phyloP scores from a whole-genome alignment of 1,140 invertebrate genomes.

The Pseudomyrmex concolor region DNA sequence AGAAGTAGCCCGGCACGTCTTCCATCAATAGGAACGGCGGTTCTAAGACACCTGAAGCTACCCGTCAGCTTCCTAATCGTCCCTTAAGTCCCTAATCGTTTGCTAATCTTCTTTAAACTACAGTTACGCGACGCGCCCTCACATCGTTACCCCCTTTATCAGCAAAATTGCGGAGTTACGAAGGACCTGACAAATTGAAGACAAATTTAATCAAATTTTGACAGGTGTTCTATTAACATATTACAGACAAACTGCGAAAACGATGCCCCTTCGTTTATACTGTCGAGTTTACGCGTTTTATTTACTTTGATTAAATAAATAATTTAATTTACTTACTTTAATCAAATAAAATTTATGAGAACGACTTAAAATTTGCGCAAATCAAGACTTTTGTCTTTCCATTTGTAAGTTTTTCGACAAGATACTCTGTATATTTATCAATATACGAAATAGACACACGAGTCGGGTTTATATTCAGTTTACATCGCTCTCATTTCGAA shows the following conservation, averaged over 20 bases:
- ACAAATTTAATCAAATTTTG: constrained; percentile 22
- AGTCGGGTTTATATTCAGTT: constrained; percentile 16
- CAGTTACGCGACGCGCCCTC: constrained; percentile 24
- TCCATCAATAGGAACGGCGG: constrained; percentile 74
- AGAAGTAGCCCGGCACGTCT: constrained; percentile 79
- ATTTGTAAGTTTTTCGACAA: not conserved
- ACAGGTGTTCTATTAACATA: constrained; percentile 32
- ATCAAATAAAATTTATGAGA: too few species aligned
- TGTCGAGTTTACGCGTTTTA: not conserved
- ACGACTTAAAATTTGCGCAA: not conserved
- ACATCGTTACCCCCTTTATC: constrained; percentile 27
- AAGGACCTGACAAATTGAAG: not conserved
- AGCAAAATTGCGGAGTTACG: not conserved
- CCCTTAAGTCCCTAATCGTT: constrained; percentile 75
- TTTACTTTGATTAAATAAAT: too few species aligned
- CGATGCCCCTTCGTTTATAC: constrained; percentile 64
- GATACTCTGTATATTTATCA: constrained; percentile 12
- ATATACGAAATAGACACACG: not conserved
- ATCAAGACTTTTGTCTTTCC: not conserved
- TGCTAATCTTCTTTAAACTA: constrained; percentile 41
- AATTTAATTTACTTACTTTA: too few species aligned
- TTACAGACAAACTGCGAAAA: constrained; percentile 80
- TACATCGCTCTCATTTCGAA: not conserved
- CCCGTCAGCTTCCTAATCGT: constrained; percentile 68
- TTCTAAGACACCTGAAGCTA: constrained; percentile 82